phyloP scores from a whole-genome alignment of 2,888 invertebrate genomes.

The Melinopterus prodromus region DNA sequence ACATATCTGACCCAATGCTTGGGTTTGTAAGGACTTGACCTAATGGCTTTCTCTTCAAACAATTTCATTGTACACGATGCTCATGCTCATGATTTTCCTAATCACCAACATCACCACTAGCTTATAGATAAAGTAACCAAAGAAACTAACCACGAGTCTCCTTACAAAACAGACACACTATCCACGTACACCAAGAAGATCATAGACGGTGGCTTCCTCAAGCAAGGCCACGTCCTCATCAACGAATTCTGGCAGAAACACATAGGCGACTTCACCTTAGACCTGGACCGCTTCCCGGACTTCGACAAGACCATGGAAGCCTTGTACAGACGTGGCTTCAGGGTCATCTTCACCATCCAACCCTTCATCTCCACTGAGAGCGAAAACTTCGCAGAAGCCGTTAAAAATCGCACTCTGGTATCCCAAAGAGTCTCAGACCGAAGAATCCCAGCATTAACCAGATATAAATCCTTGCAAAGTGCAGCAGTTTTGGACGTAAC shows the following conservation, averaged over 20 bases:
- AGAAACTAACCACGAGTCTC: too few species aligned
- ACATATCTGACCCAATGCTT: too few species aligned
- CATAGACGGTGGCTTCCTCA: slow-evolving; percentile 66
- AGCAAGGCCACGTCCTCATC: slow-evolving; percentile 80
- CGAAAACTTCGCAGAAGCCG: slow-evolving; percentile 80
- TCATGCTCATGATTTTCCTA: too few species aligned
- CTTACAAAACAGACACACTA: slow-evolving; percentile 62
- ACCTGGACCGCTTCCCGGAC: slow-evolving; percentile 78
- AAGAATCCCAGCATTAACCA: slow-evolving; percentile 82
- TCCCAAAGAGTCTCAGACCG: slow-evolving; percentile 82
- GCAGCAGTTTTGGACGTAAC: slow-evolving; percentile 89
- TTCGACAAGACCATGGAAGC: slow-evolving; percentile 82
- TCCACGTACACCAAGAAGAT: slow-evolving; percentile 86
- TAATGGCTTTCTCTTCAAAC: too few species aligned
- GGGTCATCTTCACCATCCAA: slow-evolving; percentile 88
- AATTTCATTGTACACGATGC: too few species aligned
- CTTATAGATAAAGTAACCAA: too few species aligned
- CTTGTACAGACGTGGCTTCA: slow-evolving; percentile 83
- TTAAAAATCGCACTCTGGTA: slow-evolving; percentile 76
- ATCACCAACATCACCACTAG: too few species aligned
- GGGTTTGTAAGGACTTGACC: too few species aligned
- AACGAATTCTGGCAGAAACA: slow-evolving; percentile 86
- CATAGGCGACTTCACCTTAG: slow-evolving; percentile 88
- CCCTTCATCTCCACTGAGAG: slow-evolving; percentile 91
- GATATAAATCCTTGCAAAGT: slow-evolving; percentile 82